phyloP scores from a whole-genome alignment of 1,140 invertebrate genomes.

The Drosophila leontia region DNA sequence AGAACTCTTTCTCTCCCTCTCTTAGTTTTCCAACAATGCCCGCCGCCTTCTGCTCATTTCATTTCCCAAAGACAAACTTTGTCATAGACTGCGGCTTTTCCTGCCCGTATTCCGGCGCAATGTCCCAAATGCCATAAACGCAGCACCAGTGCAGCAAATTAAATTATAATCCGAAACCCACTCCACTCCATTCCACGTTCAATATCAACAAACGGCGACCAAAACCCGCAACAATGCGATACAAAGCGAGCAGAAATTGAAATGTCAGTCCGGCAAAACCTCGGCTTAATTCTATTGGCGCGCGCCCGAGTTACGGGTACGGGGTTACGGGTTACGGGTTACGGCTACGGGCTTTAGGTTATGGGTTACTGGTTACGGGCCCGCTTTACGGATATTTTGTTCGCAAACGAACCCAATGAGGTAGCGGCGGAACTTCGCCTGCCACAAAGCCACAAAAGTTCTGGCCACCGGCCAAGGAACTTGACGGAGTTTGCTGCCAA shows the following conservation, averaged over 20 bases:
- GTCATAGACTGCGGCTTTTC: slow-evolving; percentile 14
- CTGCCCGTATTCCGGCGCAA: slow-evolving; percentile 5
- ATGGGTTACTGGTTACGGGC: slow-evolving; percentile 16
- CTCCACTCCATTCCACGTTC: background rate
- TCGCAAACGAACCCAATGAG: slow-evolving; percentile 28
- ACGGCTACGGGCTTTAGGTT: slow-evolving; percentile 17
- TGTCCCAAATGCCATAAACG: slow-evolving; percentile 44
- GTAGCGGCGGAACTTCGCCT: slow-evolving; percentile 42
- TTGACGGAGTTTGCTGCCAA: slow-evolving; percentile 73
- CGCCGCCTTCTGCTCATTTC: slow-evolving; percentile 48
- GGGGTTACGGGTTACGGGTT: slow-evolving; percentile 15
- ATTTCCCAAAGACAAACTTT: slow-evolving; percentile 66
- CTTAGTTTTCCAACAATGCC: slow-evolving; percentile 52
- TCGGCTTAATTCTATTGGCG: slow-evolving; percentile 63
- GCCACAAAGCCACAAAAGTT: slow-evolving; percentile 70
- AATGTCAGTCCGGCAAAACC: slow-evolving; percentile 60
- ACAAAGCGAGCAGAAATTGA: slow-evolving; percentile 59
- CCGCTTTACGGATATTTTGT: slow-evolving; percentile 29
- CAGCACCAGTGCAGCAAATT: slow-evolving; percentile 59
- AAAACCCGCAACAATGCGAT: slow-evolving; percentile 52
- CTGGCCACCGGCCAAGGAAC: slow-evolving; percentile 69
- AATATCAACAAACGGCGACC: slow-evolving; percentile 41
- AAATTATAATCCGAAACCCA: slow-evolving; percentile 56
- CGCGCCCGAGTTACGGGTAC: slow-evolving; percentile 5
- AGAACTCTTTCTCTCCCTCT: slow-evolving; percentile 28